phyloP scores from a whole-genome alignment of 2,113 vertebrate genomes.

The Boulengeromyrus knoepffleri region DNA sequence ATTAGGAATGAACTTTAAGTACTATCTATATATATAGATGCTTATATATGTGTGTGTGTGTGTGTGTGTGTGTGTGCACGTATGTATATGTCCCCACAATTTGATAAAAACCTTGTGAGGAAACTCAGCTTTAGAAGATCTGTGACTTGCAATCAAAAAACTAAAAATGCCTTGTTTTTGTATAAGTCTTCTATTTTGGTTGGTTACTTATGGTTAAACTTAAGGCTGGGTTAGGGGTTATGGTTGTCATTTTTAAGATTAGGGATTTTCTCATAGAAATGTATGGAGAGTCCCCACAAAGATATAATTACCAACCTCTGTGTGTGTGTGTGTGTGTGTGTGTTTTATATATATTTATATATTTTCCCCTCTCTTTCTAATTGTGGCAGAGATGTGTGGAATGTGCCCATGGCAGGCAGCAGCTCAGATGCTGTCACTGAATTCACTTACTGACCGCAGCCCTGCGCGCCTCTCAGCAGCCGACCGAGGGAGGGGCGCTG shows the following conservation, averaged over 20 bases:
- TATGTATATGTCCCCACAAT: no score
- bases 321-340: no score
- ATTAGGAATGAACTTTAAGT: neutral
- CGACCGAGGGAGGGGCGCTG: neutral
- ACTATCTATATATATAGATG: no score
- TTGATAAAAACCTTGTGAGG: no score
- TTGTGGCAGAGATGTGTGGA: neutral
- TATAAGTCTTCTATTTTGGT: neutral
- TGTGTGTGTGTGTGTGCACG: no score
- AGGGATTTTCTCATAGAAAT: neutral
- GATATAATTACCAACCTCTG: neutral
- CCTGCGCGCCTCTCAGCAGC: conserved; percentile 1
- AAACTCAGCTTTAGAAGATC: no score
- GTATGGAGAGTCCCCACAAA: neutral
- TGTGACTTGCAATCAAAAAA: no score
- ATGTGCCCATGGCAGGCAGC: neutral
- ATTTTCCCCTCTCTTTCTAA: neutral
- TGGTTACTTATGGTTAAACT: neutral
- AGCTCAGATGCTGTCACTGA: conserved; percentile 14
- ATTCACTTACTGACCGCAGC: conserved; percentile 11
- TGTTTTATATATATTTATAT: neutral
- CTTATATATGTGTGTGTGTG: no score
- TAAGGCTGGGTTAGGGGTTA: neutral
- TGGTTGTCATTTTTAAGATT: neutral
- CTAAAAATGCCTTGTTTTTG: no score